phyloP scores from a whole-genome alignment of 2,113 vertebrate genomes.

The Neomonachus schauinslandi region DNA sequence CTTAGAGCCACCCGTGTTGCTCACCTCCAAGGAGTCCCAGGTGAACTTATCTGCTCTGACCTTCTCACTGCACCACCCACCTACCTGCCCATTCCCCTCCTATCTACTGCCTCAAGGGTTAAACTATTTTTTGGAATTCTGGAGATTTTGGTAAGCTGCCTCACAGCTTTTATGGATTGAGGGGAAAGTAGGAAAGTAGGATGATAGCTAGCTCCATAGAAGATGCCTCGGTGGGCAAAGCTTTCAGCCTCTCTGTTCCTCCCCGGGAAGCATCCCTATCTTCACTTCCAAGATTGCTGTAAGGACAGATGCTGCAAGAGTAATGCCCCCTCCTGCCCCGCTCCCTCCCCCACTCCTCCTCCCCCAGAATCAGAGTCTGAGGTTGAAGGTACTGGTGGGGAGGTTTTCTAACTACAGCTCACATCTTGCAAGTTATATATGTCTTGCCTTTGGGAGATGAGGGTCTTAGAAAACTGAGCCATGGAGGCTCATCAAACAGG shows the following conservation, averaged over 20 bases:
- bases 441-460: not conserved
- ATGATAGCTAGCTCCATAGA: not conserved
- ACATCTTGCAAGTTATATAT: not conserved
- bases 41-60: not conserved
- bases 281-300: not conserved
- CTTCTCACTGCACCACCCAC: not conserved
- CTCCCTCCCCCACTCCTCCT: not conserved
- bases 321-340: no score
- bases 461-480: not conserved
- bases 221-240: not conserved
- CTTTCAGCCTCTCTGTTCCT: not conserved
- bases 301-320: not conserved
- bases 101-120: not conserved
- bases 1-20: not conserved
- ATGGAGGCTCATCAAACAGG: not conserved
- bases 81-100: not conserved
- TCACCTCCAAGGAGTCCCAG: not conserved
- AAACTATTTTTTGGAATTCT: not conserved
- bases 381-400: not conserved
- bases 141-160: not conserved
- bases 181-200: not conserved
- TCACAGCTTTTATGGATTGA: not conserved
- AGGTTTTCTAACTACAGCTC: not conserved
- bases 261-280: not conserved
- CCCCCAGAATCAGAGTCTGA: not conserved